These are phyloP conservation scores for Medauroidea extradentata DNA, from an alignment of 1,140 invertebrate genomes.

Conservation along the genomic window DNA sequence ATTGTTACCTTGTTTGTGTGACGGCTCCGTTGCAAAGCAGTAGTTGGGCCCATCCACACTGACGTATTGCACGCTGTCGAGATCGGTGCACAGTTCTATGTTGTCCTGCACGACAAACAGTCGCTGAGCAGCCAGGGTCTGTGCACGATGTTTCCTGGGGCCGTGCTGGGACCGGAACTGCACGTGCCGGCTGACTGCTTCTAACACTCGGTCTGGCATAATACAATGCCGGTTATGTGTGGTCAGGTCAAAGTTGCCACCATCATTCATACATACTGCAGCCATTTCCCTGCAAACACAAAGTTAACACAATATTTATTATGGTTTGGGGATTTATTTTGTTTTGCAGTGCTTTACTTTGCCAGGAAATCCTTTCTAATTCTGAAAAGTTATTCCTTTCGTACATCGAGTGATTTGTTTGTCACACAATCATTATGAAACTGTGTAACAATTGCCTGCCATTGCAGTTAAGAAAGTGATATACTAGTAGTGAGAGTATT, in stretches of 20 bases:
- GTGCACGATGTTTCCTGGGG: constrained; percentile 37
- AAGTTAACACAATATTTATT: not conserved
- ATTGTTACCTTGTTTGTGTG: constrained; percentile 50
- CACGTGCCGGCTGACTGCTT: constrained; percentile 50
- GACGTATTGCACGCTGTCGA: constrained; percentile 56
- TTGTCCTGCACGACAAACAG: constrained; percentile 70
- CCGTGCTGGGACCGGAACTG: constrained; percentile 37
- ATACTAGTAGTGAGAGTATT: no score
- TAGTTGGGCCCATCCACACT: constrained; percentile 56
- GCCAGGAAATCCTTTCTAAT: no score
- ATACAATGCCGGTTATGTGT: constrained; percentile 52
- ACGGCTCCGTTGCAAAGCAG: constrained; percentile 59
- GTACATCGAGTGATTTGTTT: no score
- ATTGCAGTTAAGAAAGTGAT: no score
- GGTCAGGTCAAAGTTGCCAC: not conserved
- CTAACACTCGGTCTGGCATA: constrained; percentile 57
- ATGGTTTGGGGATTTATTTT: no score
- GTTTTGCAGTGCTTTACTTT: no score
- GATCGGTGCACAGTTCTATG: constrained; percentile 62
- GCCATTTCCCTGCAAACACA: constrained; percentile 1
- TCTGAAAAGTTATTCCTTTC: no score
- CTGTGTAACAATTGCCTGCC: no score
- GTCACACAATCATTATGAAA: no score
- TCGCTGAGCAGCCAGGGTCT: constrained; percentile 58
- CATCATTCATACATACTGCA: not conserved